A percentile compares a stretch with the other conserved stretches of the same genome.
phyloP scores from a whole-genome alignment of 2,797 vertebrate species.

The Arremon brunneinucha region DNA sequence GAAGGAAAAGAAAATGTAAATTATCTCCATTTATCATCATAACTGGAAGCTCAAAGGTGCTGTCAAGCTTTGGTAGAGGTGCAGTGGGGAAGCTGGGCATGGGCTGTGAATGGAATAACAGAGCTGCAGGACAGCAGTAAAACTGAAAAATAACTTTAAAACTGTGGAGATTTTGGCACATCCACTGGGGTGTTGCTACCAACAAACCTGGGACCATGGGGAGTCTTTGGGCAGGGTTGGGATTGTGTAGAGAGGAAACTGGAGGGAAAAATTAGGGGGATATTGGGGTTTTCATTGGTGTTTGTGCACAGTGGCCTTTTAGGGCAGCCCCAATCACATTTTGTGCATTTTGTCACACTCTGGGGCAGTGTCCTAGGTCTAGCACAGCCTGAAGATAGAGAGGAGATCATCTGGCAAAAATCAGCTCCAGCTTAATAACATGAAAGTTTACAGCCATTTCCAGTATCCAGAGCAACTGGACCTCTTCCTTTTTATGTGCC shows the following conservation, averaged over 20 bases:
- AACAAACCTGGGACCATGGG: no score
- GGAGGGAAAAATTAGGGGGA: neutral
- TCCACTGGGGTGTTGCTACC: accelerated
- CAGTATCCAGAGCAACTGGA: neutral
- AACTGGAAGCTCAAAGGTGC: neutral
- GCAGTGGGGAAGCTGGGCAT: neutral
- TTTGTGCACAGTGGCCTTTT: neutral
- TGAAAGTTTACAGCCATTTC: neutral
- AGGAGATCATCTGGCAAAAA: neutral
- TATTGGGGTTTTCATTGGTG: neutral
- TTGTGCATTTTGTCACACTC: neutral
- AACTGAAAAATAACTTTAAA: neutral
- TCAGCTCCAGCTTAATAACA: neutral
- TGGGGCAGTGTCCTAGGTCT: neutral
- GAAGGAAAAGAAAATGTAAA: neutral
- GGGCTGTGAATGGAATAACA: neutral
- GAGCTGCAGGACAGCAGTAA: neutral
- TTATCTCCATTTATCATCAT: neutral
- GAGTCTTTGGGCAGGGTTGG: neutral
- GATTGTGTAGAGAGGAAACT: neutral
- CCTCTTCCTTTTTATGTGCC: neutral
- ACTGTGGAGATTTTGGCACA: neutral
- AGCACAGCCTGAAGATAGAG: neutral
- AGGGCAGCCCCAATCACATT: neutral
- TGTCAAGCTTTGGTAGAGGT: neutral